These are phyloP conservation scores for Drosophila pseudoananassae DNA, from an alignment of 1,140 invertebrate species.

Conservation along the genomic window DNA sequence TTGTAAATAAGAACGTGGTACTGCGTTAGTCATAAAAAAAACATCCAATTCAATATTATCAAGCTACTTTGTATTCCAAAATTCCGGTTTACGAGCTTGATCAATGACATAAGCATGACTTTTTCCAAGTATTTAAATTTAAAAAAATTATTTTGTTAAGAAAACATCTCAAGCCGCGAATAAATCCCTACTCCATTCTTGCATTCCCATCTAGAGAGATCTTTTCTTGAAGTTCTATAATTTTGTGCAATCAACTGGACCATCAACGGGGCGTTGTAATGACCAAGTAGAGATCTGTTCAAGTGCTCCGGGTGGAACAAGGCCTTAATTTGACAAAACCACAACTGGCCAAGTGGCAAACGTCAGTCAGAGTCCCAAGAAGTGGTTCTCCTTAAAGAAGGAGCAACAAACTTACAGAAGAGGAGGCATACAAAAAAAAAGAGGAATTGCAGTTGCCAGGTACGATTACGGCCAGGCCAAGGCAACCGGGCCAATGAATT, in stretches of 20 bases:
- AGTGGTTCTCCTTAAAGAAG: slow-evolving; percentile 2
- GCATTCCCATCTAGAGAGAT: background rate
- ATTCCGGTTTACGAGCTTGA: too few relatives aligned
- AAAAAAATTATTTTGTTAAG: too few relatives aligned
- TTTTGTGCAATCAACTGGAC: slow-evolving; percentile 60
- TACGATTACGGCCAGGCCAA: slow-evolving; percentile 43
- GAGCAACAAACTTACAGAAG: slow-evolving; percentile 16
- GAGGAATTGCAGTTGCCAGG: slow-evolving; percentile 31
- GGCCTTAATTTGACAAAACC: slow-evolving; percentile 58
- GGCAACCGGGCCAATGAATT: slow-evolving; percentile 33
- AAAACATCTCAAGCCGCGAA: background rate
- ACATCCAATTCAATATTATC: too few relatives aligned
- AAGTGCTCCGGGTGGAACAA: slow-evolving; percentile 28
- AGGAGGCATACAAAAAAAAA: slow-evolving; percentile 1
- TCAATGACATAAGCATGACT: too few relatives aligned
- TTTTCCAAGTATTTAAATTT: too few relatives aligned
- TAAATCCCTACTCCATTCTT: background rate
- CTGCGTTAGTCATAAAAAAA: too few relatives aligned
- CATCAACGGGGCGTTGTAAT: slow-evolving; percentile 66
- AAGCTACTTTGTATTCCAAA: too few relatives aligned
- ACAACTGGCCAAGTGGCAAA: slow-evolving; percentile 50
- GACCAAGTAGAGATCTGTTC: slow-evolving; percentile 27
- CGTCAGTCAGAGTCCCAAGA: slow-evolving; percentile 38
- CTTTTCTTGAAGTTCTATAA: slow-evolving; percentile 46
- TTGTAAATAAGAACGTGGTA: too few relatives aligned